Evolutionary conservation across 2,888 invertebrate species (phyloP), one percentile per base, ranked within the genome.

Genomic region (Zelleria hepariella): DNA sequence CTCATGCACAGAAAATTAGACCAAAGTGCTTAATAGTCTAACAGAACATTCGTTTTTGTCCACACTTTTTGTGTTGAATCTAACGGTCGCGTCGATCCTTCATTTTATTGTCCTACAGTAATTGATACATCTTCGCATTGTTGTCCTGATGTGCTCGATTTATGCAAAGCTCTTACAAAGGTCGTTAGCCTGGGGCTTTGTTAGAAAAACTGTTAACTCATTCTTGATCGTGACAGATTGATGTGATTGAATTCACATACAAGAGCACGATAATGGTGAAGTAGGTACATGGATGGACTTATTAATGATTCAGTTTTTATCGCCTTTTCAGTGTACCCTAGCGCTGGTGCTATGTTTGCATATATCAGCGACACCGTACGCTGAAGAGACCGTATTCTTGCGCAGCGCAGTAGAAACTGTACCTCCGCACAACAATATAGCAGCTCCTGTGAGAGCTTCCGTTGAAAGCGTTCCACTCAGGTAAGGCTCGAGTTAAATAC

Each of bases 391-490:
- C 21, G 67, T 76, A 10, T 86, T 87, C 63, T 63, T 70, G 15
- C 74, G 88, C 53, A 84, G 80, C 63, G 79, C 79, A 4, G 80
- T 85, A 7, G 87, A 88, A 68, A 80, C 81, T 5, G 69, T 84
- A 15, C 88, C 88, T 8, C 71, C 75, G 59, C 88, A 88, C 65
- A 82, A 80, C 18, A 80, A 80, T 2, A 74, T 87, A 49, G 74
- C 80, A 6, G 66, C 77, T 25, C 95, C 95, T 0, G 83, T 95
- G 61, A 89, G 96, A 61, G 90, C 92, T 56, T 95, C 96, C 1
- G 94, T 96, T 2, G 95, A 96, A 80, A 93, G 91, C 69, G 82
- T 93, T 60, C 94, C 94, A 7, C 73, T 85, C 58, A 85, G 83
- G 89, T 89, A 76, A 71, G 42, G 8, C 10, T n/a, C n/a, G n/a